Evolutionary conservation across 1,140 invertebrate species (phyloP).

Genomic region (Cyclargus thomasi): DNA sequence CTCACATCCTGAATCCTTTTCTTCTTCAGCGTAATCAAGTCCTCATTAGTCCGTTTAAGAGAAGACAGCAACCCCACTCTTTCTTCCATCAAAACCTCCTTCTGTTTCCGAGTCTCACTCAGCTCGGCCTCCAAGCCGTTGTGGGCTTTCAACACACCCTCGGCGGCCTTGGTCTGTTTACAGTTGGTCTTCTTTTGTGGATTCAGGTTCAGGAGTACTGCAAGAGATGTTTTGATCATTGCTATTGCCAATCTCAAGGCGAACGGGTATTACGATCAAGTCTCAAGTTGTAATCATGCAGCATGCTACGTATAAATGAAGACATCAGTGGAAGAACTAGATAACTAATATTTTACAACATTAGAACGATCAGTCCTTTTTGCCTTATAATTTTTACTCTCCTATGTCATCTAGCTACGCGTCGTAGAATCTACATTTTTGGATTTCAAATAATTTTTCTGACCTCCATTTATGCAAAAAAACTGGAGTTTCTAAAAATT

Average conservation of each 20-base stretch:
- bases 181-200: constrained; percentile 66
- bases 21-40: constrained; percentile 82
- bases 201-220: constrained; percentile 69
- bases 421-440: no score
- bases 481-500: no score
- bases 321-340: no score
- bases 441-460: no score
- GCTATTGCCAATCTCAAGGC: background rate
- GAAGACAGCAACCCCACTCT: constrained; percentile 77
- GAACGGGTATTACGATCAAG: background rate
- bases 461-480: no score
- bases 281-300: no score
- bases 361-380: no score
- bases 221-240: constrained; percentile 25
- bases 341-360: no score
- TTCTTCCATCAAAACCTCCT: constrained; percentile 77
- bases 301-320: no score
- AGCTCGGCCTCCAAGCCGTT: constrained; percentile 61
- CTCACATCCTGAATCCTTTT: constrained; percentile 85
- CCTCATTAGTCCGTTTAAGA: constrained; percentile 80
- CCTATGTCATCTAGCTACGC: no score
- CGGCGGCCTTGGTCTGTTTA: constrained; percentile 61
- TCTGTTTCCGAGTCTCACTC: constrained; percentile 72
- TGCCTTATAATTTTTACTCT: no score
- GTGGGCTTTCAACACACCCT: constrained; percentile 72